Evolutionary conservation across 2,797 vertebrate species (phyloP).

Genomic region (Takifugu ocellatus): DNA sequence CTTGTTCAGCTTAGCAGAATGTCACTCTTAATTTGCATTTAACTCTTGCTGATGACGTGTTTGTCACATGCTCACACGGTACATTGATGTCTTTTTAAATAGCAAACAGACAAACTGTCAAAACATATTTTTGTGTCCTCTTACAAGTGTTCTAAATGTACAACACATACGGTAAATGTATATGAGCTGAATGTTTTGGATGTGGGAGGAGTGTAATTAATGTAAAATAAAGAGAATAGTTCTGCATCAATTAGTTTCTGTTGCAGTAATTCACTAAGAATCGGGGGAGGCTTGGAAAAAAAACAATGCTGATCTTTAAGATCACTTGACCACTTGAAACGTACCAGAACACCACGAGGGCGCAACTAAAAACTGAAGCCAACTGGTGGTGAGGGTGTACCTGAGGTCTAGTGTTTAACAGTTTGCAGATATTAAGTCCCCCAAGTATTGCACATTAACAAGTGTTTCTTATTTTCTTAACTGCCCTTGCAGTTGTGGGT

Average conservation of each 20-base stretch:
- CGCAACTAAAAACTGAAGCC: too few relatives aligned
- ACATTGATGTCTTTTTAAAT: neutral
- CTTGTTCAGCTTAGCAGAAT: conserved; percentile 13
- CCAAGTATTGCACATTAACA: too few relatives aligned
- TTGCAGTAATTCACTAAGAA: conserved; percentile 21
- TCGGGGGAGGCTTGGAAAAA: too few relatives aligned
- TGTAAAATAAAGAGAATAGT: conserved; percentile 85
- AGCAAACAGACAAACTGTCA: too few relatives aligned
- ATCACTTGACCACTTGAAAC: too few relatives aligned
- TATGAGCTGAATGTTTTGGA: conserved; percentile 74
- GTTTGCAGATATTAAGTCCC: too few relatives aligned
- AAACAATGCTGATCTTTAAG: too few relatives aligned
- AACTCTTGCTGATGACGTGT: conserved; percentile 5
- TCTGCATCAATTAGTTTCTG: conserved; percentile 8
- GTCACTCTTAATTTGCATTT: conserved; percentile 27
- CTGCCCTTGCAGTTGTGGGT: too few relatives aligned
- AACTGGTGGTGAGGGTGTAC: too few relatives aligned
- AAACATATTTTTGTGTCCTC: too few relatives aligned
- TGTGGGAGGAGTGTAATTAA: conserved; percentile 79
- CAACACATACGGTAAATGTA: conserved; percentile 72
- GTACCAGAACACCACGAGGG: conserved; percentile 1
- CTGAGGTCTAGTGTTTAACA: neutral
- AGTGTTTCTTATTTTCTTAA: too few relatives aligned
- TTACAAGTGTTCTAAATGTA: conserved; percentile 61
- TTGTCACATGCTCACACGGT: too few relatives aligned